Percentiles rank a stretch among this genome's conserved stretches.
These are phyloP conservation scores for Ochropacha duplaris DNA, from an alignment of 2,888 invertebrate genomes.

Conservation along the genomic window DNA sequence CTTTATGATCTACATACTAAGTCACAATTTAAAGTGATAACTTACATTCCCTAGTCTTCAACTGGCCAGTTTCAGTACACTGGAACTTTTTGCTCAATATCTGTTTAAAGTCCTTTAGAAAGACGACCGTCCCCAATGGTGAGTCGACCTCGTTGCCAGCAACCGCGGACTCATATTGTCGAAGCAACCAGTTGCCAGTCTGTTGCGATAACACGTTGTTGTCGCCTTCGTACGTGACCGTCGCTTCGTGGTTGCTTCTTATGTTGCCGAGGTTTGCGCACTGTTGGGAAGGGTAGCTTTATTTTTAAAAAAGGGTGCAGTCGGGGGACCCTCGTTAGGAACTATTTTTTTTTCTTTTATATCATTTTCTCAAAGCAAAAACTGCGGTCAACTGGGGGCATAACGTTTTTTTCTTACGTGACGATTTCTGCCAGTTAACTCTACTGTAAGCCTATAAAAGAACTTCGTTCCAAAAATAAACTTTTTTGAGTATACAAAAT, in stretches of 20 bases:
- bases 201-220: slow-evolving; percentile 96
- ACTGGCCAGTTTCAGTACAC: slow-evolving; percentile 41
- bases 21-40: too few relatives aligned
- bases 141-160: slow-evolving; percentile 78
- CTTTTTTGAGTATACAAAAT: too few relatives aligned
- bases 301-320: neutral
- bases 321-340: too few relatives aligned
- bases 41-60: slow-evolving; percentile 64
- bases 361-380: too few relatives aligned
- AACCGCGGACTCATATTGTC: slow-evolving; percentile 83
- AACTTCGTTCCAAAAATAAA: too few relatives aligned
- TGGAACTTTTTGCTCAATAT: slow-evolving; percentile 41
- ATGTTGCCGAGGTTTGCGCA: slow-evolving; percentile 93
- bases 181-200: slow-evolving; percentile 92
- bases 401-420: too few relatives aligned
- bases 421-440: too few relatives aligned
- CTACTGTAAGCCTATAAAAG: too few relatives aligned
- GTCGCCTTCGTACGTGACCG: slow-evolving; percentile 96
- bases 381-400: too few relatives aligned
- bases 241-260: slow-evolving; percentile 93
- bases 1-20: too few relatives aligned
- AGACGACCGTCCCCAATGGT: slow-evolving; percentile 88
- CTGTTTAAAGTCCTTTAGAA: slow-evolving; percentile 71
- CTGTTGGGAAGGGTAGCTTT: slow-evolving; percentile 44
- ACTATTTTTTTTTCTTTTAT: too few relatives aligned